Base-by-base conservation (phyloP, 2,797 vertebrate genomes). In the Parauchenoglanis ngamensis region DNA sequence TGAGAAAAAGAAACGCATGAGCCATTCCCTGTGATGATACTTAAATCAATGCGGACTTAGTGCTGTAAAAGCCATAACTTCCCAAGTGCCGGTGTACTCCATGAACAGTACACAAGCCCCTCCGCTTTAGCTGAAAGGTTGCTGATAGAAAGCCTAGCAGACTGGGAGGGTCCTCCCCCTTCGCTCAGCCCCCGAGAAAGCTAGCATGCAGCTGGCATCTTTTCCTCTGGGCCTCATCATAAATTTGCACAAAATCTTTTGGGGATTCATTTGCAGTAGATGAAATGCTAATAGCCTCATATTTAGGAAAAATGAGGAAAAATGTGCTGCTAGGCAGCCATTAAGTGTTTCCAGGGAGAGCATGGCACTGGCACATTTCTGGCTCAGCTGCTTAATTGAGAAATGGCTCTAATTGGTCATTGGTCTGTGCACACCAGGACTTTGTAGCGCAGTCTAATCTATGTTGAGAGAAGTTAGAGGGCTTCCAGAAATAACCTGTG, bases 1-100 rank as follows among this genome's bases (percentile, higher is more conserved):
- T 87, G 7, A 7, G 3, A 6, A 25, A 31, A 31, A 28, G 21
- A 23, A 44, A 31, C 7, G 12, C 13, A 25, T 52, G 28, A 35
- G 13, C 52, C 73, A n/a, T 81, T 79, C 56, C 54, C 5, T 57
- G 54, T 75, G 70, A 92, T 87, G 87, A 90, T 86, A 61, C 86
- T 90, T 54, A 76, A 89, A 90, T 92, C 82, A 88, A 91, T 89
- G 88, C 61, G 67, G 68, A 89, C 89, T 85, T 87, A 79, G 89
- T 80, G 40, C 72, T 86, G 72, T 86, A 89, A 73, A 91, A 87
- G 88, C 91, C 77, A 63, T 91, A 91, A 89, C 87, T 78, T 92
- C 91, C 90, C 91, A 90, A 68, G 72, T 0, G 0, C 78, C 86
- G 57, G 70, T 87, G 77, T 84, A 82, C 87, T 92, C 83, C 88